A percentile compares a stretch with the other conserved stretches of the same genome.
Conservation (phyloP, 2,113 vertebrate genomes). For the Synchiropus splendidus region DNA sequence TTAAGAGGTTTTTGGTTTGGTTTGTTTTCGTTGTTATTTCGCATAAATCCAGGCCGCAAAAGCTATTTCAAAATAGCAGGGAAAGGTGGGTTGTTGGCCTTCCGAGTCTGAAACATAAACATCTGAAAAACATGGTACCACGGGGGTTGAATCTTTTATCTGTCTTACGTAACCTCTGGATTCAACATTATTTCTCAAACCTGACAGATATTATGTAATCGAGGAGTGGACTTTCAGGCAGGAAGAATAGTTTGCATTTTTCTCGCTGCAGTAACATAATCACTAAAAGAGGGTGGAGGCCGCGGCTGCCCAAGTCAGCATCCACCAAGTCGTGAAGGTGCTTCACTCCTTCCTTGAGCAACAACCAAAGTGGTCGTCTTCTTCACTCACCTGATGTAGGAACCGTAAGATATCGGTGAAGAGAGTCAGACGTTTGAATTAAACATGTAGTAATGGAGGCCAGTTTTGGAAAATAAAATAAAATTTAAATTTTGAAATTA, state of each 20-base stretch:
- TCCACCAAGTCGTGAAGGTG: too few species aligned
- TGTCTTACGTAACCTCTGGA: constrained; percentile 13
- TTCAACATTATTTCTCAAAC: constrained; percentile 18
- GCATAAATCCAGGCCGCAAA: neutral
- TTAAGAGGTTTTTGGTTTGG: too few species aligned
- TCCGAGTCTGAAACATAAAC: neutral
- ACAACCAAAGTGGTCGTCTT: too few species aligned
- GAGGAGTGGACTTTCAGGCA: constrained; percentile 10
- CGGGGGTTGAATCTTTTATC: constrained; percentile 10
- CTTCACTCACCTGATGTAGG: too few species aligned
- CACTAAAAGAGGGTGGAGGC: constrained; percentile 15
- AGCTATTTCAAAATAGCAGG: neutral
- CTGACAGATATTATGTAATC: constrained; percentile 31
- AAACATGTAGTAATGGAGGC: too few species aligned
- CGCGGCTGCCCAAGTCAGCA: constrained; percentile 15
- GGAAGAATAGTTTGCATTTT: constrained; percentile 20
- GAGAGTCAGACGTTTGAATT: too few species aligned
- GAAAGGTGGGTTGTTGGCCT: neutral
- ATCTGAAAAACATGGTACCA: constrained; percentile 1
- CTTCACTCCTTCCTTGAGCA: too few species aligned
- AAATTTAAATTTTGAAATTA: too few species aligned
- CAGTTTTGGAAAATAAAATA: too few species aligned
- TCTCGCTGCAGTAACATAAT: constrained; percentile 34
- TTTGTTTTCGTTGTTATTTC: too few species aligned
- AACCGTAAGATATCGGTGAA: too few species aligned